Evolutionary conservation across 2,888 invertebrate genomes (phyloP).

Genomic region (Dasypogon diadema): DNA sequence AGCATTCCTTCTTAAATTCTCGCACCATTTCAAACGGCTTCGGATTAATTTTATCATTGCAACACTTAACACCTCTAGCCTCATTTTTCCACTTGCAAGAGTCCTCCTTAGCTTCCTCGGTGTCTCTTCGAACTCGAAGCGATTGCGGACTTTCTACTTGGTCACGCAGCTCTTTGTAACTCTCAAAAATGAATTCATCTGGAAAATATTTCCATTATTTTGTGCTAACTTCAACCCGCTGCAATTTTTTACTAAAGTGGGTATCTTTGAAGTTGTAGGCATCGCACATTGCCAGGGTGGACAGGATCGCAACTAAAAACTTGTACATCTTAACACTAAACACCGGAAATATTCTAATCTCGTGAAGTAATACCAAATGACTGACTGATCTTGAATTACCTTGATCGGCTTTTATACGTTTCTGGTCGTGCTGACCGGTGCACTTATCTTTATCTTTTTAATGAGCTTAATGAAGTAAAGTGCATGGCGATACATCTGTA

Average conservation of each 20-base stretch:
- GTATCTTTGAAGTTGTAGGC: conserved; percentile 60
- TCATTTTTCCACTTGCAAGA: conserved; percentile 53
- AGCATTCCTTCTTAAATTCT: conserved; percentile 57
- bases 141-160: conserved; percentile 51
- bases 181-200: conserved; percentile 60
- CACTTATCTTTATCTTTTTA: neutral
- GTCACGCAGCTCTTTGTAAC: conserved; percentile 56
- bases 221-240: neutral
- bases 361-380: neutral
- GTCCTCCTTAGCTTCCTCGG: conserved; percentile 52
- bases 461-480: neutral
- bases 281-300: conserved; percentile 27
- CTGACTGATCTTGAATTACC: neutral
- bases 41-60: conserved; percentile 57
- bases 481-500: neutral
- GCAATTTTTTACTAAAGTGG: conserved; percentile 59
- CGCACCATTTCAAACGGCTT: conserved; percentile 53
- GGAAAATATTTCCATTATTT: neutral
- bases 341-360: neutral
- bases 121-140: conserved; percentile 55
- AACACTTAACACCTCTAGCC: conserved; percentile 57
- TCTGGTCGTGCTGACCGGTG: neutral
- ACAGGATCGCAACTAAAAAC: neutral
- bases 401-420: conserved; percentile 4
- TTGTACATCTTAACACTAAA: neutral